Conservation (phyloP, 2,888 invertebrate species). For the Clostera curtula region DNA sequence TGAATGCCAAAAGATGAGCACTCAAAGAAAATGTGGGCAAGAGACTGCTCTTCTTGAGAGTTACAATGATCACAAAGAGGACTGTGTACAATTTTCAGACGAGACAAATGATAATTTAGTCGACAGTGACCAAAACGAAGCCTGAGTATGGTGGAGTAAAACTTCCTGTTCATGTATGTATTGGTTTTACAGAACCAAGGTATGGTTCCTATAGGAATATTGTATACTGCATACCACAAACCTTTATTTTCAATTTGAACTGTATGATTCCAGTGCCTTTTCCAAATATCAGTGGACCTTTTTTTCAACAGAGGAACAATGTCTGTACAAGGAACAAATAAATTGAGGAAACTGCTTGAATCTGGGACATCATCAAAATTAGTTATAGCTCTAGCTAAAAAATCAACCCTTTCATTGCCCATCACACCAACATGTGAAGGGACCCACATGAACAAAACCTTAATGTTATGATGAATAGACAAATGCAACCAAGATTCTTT, state of each 20-base stretch:
- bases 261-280: not conserved
- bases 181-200: not conserved
- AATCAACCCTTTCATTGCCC: constrained; percentile 4
- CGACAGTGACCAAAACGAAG: constrained; percentile 6
- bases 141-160: not conserved
- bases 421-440: not conserved
- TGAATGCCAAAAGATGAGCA: not conserved
- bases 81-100: not conserved
- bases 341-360: not conserved
- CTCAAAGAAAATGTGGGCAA: not conserved
- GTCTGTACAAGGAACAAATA: not conserved
- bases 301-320: not conserved
- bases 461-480: not conserved
- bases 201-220: not conserved
- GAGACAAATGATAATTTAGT: constrained; percentile 1
- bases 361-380: not conserved
- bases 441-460: not conserved
- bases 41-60: not conserved
- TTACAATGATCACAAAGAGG: not conserved
- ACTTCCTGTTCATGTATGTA: not conserved
- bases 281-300: not conserved
- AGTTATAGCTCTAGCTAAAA: constrained; percentile 6
- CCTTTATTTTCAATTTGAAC: not conserved
- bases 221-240: not conserved
- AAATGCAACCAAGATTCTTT: not conserved